Conservation (phyloP, 2,888 invertebrate species). For the Stenodera caucasica region DNA sequence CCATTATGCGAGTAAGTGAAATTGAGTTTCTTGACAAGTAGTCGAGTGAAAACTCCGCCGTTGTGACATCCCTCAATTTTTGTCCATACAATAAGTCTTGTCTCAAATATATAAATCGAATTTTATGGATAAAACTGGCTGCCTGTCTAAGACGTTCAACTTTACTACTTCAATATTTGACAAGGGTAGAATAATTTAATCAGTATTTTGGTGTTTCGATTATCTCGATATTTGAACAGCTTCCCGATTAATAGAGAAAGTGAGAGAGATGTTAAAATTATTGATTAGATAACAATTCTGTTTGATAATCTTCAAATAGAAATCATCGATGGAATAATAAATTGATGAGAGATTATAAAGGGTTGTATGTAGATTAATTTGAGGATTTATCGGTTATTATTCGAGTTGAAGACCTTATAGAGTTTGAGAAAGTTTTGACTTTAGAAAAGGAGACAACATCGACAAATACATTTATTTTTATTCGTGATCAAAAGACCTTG, state of each 20-base stretch:
- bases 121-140: slow-evolving; percentile 14
- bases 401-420: no score
- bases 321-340: background rate
- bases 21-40: background rate
- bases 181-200: slow-evolving; percentile 38
- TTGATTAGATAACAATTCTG: background rate
- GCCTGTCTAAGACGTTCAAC: slow-evolving; percentile 11
- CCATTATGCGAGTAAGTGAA: background rate
- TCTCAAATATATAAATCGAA: slow-evolving; percentile 19
- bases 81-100: background rate
- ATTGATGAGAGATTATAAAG: no score
- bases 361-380: no score
- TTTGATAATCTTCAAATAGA: background rate
- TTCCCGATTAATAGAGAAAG: slow-evolving; percentile 11
- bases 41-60: background rate
- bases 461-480: background rate
- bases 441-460: no score
- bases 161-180: slow-evolving; percentile 21
- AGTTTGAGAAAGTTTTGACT: no score
- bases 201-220: slow-evolving; percentile 29
- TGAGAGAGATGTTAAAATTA: background rate
- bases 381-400: no score
- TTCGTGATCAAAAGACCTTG: background rate
- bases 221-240: slow-evolving; percentile 24
- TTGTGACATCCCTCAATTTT: background rate